phyloP scores from a whole-genome alignment of 2,113 vertebrate species.

The Microtus pennsylvanicus region DNA sequence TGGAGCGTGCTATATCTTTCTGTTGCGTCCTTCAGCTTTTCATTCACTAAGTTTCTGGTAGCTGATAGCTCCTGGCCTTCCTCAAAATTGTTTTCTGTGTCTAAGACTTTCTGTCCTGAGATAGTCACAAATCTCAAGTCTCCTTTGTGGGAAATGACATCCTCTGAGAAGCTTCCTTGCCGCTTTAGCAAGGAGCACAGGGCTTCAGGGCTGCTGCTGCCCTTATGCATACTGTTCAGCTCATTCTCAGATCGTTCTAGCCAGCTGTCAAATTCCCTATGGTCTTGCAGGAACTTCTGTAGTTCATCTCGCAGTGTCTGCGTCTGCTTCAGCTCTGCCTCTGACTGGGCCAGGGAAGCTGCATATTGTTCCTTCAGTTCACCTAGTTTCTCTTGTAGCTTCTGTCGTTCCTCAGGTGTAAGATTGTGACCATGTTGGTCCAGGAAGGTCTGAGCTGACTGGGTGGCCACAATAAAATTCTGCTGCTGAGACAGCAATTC shows the following conservation, averaged over 20 bases:
- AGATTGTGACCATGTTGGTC: conserved; percentile 91
- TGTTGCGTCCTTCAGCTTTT: conserved; percentile 92
- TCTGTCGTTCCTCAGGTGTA: conserved; percentile 86
- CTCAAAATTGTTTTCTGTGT: conserved; percentile 86
- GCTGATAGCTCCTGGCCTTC: conserved; percentile 82
- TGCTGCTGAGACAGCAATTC: conserved; percentile 96
- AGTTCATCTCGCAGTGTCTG: conserved; percentile 94
- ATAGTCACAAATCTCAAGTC: conserved; percentile 97
- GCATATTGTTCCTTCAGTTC: conserved; percentile 90
- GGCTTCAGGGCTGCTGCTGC: conserved; percentile 83
- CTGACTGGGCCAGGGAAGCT: conserved; percentile 87
- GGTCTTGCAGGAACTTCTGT: conserved; percentile 94
- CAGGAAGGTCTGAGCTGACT: conserved; percentile 92
- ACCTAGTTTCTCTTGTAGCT: conserved; percentile 88
- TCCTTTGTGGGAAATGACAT: conserved; percentile 98
- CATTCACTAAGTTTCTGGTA: conserved; percentile 89
- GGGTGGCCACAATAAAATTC: conserved; percentile 91
- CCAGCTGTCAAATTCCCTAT: conserved; percentile 92
- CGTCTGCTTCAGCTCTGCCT: conserved; percentile 89
- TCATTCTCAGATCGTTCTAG: conserved; percentile 92
- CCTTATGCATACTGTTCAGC: conserved; percentile 87
- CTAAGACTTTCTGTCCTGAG: conserved; percentile 96
- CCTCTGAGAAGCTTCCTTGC: conserved; percentile 92
- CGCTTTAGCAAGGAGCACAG: conserved; percentile 85
- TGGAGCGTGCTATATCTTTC: conserved; percentile 93